Conservation (phyloP, 2,888 invertebrate genomes). For the Pterobdella sp. region DNA sequence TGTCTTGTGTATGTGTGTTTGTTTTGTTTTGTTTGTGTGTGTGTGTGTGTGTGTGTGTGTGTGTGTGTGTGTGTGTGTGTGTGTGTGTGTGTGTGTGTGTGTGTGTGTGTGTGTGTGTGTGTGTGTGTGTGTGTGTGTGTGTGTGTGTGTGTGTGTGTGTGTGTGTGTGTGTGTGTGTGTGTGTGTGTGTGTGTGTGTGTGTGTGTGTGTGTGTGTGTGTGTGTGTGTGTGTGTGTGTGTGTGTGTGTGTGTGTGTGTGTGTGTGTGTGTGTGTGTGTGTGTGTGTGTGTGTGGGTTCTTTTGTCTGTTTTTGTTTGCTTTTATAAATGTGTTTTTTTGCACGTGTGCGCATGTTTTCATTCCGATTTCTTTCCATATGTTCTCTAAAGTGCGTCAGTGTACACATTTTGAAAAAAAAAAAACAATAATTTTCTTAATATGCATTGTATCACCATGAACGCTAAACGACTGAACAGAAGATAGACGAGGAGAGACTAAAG, state of each 20-base stretch:
- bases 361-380: too few relatives aligned
- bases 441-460: background rate
- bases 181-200: background rate
- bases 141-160: constrained; percentile 12
- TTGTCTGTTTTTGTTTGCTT: background rate
- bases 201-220: constrained; percentile 4
- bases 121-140: constrained; percentile 13
- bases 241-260: constrained; percentile 4
- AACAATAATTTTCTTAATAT: too few relatives aligned
- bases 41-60: constrained; percentile 9
- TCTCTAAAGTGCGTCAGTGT: too few relatives aligned
- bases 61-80: constrained; percentile 13
- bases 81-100: constrained; percentile 11
- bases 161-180: constrained; percentile 10
- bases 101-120: constrained; percentile 14
- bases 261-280: constrained; percentile 4
- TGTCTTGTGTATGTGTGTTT: constrained; percentile 3
- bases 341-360: background rate
- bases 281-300: background rate
- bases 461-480: background rate
- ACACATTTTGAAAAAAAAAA: too few relatives aligned
- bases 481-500: background rate
- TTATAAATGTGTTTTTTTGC: background rate
- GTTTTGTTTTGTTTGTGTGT: constrained; percentile 12
- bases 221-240: constrained; percentile 4